These are phyloP conservation scores for Xiphorhynchus erythropygius DNA, from an alignment of 2,797 vertebrate genomes.

Conservation along the genomic window DNA sequence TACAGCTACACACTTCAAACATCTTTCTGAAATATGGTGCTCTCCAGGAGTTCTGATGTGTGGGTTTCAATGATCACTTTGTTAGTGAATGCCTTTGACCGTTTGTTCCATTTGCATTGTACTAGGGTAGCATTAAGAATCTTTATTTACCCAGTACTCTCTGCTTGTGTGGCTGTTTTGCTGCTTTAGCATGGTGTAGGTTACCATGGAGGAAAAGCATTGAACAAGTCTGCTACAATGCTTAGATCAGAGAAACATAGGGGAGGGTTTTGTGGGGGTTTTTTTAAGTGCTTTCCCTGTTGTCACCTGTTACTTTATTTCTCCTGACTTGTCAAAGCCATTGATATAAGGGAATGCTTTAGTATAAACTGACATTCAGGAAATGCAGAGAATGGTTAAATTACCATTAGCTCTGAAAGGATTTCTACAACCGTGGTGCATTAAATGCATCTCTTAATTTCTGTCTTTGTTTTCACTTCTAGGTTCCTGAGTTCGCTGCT, in stretches of 20 bases:
- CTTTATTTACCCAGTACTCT: slow-evolving; percentile 13
- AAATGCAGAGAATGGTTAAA: slow-evolving; percentile 5
- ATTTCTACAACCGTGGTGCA: slow-evolving; percentile 30
- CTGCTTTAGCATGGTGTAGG: slow-evolving; percentile 23
- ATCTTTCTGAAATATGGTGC: slow-evolving; percentile 68
- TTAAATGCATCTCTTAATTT: slow-evolving; percentile 57
- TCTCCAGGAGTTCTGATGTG: slow-evolving; percentile 30
- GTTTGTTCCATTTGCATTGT: background rate
- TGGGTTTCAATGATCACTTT: background rate
- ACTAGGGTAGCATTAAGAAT: background rate
- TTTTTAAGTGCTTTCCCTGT: background rate
- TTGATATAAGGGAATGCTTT: slow-evolving; percentile 18
- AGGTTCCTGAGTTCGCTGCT: background rate
- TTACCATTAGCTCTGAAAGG: background rate
- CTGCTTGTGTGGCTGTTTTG: slow-evolving; percentile 20
- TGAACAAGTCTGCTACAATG: background rate
- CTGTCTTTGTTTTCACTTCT: slow-evolving; percentile 5
- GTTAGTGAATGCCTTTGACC: slow-evolving; percentile 41
- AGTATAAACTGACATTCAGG: slow-evolving; percentile 47
- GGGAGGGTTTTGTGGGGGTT: too few species aligned
- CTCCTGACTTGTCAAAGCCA: slow-evolving; percentile 3
- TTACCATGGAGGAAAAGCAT: background rate
- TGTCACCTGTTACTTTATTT: background rate
- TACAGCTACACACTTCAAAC: slow-evolving; percentile 11
- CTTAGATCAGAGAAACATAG: background rate